Conservation (phyloP, 30 jellyfish, hydroid and myxozoan species). For the Turritopsis dohrnii region DNA sequence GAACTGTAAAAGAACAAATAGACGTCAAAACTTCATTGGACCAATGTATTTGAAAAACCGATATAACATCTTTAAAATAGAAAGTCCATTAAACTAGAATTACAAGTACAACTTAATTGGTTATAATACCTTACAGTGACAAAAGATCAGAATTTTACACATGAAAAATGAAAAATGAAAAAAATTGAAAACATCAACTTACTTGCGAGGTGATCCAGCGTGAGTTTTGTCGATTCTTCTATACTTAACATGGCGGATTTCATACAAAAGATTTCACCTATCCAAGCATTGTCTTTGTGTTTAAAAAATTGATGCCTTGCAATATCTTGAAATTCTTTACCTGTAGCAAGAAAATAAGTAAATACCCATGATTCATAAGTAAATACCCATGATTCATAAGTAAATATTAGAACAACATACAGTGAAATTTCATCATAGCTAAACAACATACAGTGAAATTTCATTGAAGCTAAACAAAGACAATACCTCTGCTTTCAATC, state of each 20-base stretch:
- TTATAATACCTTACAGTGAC: no score
- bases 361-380: not conserved
- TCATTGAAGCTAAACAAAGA: not conserved
- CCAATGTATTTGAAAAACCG: no score
- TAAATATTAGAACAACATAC: not conserved
- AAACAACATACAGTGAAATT: not conserved
- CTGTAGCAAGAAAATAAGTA: not conserved
- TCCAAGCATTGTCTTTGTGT: not conserved
- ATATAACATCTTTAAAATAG: no score
- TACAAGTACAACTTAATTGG: no score
- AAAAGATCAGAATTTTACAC: no score
- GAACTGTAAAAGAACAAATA: no score
- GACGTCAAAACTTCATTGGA: no score
- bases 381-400: not conserved
- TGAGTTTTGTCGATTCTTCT: not conserved
- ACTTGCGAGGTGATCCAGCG: not conserved
- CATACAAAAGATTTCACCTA: not conserved
- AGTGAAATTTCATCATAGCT: not conserved
- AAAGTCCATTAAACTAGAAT: no score
- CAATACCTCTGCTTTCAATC: not conserved
- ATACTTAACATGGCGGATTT: not conserved
- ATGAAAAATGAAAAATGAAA: conserved; percentile 18
- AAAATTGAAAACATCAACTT: not conserved
- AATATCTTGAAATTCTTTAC: not conserved
- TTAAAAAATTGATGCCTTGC: not conserved